Base-by-base conservation (phyloP, 64 coral and sea anemone species). In the Platygyra sinensis region DNA sequence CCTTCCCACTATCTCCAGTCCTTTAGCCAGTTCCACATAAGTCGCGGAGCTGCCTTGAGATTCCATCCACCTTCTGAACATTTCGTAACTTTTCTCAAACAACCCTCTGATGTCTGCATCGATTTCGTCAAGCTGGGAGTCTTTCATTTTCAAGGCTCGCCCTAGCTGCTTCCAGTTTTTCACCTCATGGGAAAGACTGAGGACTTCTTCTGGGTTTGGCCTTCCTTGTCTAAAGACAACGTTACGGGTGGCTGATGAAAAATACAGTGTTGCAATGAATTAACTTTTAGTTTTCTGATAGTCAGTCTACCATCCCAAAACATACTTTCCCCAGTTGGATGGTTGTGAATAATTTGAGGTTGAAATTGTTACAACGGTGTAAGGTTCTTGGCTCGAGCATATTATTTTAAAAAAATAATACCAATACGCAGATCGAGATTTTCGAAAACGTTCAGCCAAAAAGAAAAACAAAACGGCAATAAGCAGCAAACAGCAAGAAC, bases 11-110 rank as follows among this genome's bases (percentile, higher is more conserved):
- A 32, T 73, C 29, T 73, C 71, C 27, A 90, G 67, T 6, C 75
- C 78, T 90, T 20, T 52, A 10, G 75, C 78, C 25, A 90, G 46
- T 72, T 82, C 28, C 60, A 73, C 59, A 59, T 90, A 83, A 51
- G 89, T 79, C 13, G 88, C 88, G 20, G 73, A 30, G 31, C 74
- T 79, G 20, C 36, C 77, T 11, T 72, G 69, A 24, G 51, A 1
- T 52, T 90, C 78, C 62, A 39, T 90, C 89, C 89, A 90, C 52
- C 63, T 30, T 51, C 52, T 90, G 62, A 90, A 67, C 28, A 54
- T 39, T 52, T 22, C 30, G 79, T 82, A 71, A 60, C 89, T 59
- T 52, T 63, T 72, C 51, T 90, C 89, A 24, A 51, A 73, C 67
- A 90, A 19, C 22, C 27, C 22, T 11, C 10, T 90, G 28, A 80